Evolutionary conservation across 2,888 invertebrate genomes (phyloP).

Genomic region (Endomychus coccineus): DNA sequence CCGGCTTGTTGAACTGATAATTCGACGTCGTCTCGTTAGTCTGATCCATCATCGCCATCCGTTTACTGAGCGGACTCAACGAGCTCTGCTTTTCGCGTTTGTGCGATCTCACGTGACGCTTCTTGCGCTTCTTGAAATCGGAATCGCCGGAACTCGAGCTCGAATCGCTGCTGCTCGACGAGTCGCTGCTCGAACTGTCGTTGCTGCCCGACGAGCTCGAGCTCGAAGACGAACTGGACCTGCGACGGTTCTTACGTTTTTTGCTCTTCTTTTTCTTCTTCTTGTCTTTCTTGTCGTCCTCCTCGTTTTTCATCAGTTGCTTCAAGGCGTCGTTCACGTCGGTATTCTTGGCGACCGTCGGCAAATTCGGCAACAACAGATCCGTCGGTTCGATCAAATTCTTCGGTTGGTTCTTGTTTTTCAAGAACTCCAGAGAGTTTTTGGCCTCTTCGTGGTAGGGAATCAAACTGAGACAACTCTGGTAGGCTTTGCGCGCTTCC

Average conservation of each 20-base stretch:
- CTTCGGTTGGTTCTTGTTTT: constrained; percentile 56
- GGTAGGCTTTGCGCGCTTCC: constrained; percentile 78
- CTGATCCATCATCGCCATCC: constrained; percentile 68
- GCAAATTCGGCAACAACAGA: constrained; percentile 53
- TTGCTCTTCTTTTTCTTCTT: constrained; percentile 58
- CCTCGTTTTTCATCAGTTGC: constrained; percentile 50
- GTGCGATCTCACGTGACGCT: constrained; percentile 47
- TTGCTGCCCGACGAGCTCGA: constrained; percentile 44
- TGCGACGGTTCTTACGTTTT: constrained; percentile 57
- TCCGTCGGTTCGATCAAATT: constrained; percentile 59
- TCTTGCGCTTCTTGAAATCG: constrained; percentile 47
- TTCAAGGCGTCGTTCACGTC: constrained; percentile 61
- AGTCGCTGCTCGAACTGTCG: constrained; percentile 53
- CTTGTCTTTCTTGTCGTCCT: constrained; percentile 53
- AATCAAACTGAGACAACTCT: constrained; percentile 73
- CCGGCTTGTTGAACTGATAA: constrained; percentile 67
- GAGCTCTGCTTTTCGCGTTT: constrained; percentile 61
- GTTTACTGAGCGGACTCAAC: constrained; percentile 73
- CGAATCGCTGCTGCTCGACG: constrained; percentile 51
- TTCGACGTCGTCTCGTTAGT: constrained; percentile 47
- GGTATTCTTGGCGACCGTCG: constrained; percentile 44
- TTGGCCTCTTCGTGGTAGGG: constrained; percentile 84
- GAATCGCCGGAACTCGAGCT: constrained; percentile 63
- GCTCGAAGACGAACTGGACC: constrained; percentile 47
- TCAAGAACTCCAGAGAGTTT: constrained; percentile 73